Evolutionary conservation across 2,113 vertebrate genomes (phyloP).

Genomic region (Otis tarda): DNA sequence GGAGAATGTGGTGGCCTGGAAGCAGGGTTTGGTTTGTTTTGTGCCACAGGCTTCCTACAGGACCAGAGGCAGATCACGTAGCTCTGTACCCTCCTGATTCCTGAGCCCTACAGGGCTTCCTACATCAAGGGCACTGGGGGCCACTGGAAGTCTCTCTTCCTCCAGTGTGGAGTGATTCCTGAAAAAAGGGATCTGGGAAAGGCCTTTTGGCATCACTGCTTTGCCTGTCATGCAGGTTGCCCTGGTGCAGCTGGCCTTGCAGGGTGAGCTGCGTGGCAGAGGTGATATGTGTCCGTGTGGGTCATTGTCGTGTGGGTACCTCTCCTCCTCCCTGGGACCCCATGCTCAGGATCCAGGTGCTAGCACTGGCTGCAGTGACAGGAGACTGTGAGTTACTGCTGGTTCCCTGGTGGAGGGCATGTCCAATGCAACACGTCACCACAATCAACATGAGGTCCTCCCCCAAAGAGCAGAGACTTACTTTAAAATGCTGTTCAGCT

Average conservation of each 20-base stretch:
- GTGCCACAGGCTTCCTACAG: neutral
- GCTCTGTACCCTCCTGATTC: neutral
- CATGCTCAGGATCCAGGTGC: neutral
- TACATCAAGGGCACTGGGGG: accelerated
- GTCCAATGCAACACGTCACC: neutral
- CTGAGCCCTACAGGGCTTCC: neutral
- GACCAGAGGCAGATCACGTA: accelerated
- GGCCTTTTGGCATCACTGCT: neutral
- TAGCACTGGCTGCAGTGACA: accelerated
- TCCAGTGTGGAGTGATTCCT: neutral
- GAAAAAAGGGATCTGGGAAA: neutral
- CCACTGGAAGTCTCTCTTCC: neutral
- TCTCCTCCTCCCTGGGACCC: neutral
- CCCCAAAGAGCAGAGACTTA: neutral
- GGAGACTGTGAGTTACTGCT: neutral
- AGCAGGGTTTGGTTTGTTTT: neutral
- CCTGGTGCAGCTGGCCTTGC: neutral
- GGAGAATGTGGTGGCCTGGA: neutral
- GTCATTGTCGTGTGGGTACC: neutral
- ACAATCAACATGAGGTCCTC: neutral
- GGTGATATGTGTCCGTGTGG: accelerated
- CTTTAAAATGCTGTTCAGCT: neutral
- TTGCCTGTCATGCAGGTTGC: accelerated
- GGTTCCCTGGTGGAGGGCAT: neutral
- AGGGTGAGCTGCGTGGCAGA: neutral